Evolutionary conservation across 2,797 vertebrate species (phyloP), one percentile per base, ranked within the genome.

Genomic region (Naso thynnoides): DNA sequence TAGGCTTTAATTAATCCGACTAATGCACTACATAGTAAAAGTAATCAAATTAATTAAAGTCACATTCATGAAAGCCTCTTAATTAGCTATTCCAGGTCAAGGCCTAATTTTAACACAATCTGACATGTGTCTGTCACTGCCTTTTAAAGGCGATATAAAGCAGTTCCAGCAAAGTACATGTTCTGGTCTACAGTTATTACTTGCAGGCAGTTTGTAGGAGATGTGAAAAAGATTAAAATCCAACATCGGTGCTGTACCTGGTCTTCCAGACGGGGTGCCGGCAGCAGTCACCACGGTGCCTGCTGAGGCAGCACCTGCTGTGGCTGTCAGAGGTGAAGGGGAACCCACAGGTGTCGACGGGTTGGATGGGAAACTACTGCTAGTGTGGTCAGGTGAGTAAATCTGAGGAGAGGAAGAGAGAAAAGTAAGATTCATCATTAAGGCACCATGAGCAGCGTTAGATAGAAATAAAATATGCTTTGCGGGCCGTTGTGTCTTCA

Each of bases 381-480:
- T 99, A 79, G 97, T 99, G 90, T 99, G 98, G 93, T 99, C 98
- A 90, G 98, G 98, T 86, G 98, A 99, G 95, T 99, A 99, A 96
- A 99, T 99, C 98, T 99, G 93, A 53, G 48, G 90, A 91, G 92
- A 84, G 56, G 19, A 73, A 36, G 10, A 23, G 31, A 55, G 47
- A 65, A 16, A 38, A 56, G 29, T 10, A 19, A 24, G 23, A 81
- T 4, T 2, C 3, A 59, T 86, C 54, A 89, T 60, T 68, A 86
- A 44, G 58, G 70, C 53, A 54, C 62, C 56, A 79, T 13, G 78
- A 13, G 49, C 18, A 78, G 6, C 38, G 11, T 11, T 70, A n/a
- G 57, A 52, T 38, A 31, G 49, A 69, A 54, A 60, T 44, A n/a
- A 53, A 41, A 57, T 39, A 23, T 10, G 70, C n/a, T 56, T 21